Evolutionary conservation across 2,113 vertebrate genomes (phyloP).

Genomic region (Xiphophorus maculatus): DNA sequence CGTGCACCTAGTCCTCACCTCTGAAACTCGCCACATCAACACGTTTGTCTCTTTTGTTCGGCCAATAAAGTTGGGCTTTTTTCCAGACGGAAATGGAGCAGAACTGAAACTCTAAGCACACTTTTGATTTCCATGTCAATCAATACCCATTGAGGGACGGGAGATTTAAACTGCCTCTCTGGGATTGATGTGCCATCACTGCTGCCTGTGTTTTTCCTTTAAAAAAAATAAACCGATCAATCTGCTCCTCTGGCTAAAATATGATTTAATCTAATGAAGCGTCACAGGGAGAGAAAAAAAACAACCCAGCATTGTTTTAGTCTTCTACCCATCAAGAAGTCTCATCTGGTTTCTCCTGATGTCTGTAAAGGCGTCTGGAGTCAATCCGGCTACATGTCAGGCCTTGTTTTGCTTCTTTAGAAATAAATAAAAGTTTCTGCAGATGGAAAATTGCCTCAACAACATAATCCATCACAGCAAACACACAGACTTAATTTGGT

Average conservation of each 20-base stretch:
- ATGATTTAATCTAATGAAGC: slow-evolving; percentile 37
- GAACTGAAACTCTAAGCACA: slow-evolving; percentile 27
- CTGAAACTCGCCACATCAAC: slow-evolving; percentile 31
- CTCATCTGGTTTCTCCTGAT: slow-evolving; percentile 6
- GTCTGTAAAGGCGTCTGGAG: slow-evolving; percentile 36
- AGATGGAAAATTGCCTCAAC: slow-evolving; percentile 50
- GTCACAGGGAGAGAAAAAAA: neutral
- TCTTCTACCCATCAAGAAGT: slow-evolving; percentile 19
- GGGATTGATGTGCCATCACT: slow-evolving; percentile 32
- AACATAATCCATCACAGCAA: slow-evolving; percentile 62
- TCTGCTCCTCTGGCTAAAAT: slow-evolving; percentile 27
- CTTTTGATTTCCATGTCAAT: slow-evolving; percentile 45
- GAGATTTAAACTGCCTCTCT: slow-evolving; percentile 27
- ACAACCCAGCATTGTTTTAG: slow-evolving; percentile 1
- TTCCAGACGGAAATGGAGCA: slow-evolving; percentile 8
- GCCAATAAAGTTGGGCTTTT: neutral
- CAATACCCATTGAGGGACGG: slow-evolving; percentile 27
- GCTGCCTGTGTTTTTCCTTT: slow-evolving; percentile 28
- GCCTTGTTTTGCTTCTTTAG: slow-evolving; percentile 23
- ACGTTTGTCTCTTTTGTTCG: slow-evolving; percentile 49
- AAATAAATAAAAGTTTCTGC: slow-evolving; percentile 31
- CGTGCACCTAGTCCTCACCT: slow-evolving; percentile 17
- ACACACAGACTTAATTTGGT: slow-evolving; percentile 70
- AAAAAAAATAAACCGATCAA: slow-evolving; percentile 38
- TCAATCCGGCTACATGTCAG: slow-evolving; percentile 21